Evolutionary conservation across 2,113 vertebrate genomes (phyloP).

Genomic region (Etheostoma spectabile): DNA sequence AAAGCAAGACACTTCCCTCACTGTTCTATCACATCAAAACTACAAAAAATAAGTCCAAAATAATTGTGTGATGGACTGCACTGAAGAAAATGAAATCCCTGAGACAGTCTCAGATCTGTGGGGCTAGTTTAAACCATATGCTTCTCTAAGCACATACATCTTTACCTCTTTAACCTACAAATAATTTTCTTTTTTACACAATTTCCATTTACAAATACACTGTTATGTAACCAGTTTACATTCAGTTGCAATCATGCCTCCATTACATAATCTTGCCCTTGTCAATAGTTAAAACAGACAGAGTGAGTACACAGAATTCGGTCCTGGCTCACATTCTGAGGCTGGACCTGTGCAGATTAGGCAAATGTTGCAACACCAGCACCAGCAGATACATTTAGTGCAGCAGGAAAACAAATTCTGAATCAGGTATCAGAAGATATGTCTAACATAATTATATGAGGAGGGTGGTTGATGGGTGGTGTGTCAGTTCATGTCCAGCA

Average conservation of each 20-base stretch:
- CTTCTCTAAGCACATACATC: background rate
- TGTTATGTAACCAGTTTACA: conserved; percentile 26
- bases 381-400: background rate
- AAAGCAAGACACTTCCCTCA: background rate
- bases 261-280: conserved; percentile 26
- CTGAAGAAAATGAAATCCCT: background rate
- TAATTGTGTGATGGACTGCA: background rate
- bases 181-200: background rate
- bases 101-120: background rate
- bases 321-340: conserved; percentile 1
- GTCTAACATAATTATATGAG: background rate
- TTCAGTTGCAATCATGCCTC: conserved; percentile 11
- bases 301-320: conserved; percentile 16
- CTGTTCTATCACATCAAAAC: background rate
- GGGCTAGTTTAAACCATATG: conserved; percentile 9
- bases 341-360: conserved; percentile 19
- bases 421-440: background rate
- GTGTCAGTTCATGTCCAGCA: conserved; percentile 46
- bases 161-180: background rate
- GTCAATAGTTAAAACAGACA: conserved; percentile 65
- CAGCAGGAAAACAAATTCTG: background rate
- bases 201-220: background rate
- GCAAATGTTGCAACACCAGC: conserved; percentile 8
- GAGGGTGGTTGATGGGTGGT: background rate
- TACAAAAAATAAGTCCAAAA: background rate